These are phyloP conservation scores for Myotis pilosus DNA, from an alignment of 2,797 vertebrate species.

Conservation along the genomic window DNA sequence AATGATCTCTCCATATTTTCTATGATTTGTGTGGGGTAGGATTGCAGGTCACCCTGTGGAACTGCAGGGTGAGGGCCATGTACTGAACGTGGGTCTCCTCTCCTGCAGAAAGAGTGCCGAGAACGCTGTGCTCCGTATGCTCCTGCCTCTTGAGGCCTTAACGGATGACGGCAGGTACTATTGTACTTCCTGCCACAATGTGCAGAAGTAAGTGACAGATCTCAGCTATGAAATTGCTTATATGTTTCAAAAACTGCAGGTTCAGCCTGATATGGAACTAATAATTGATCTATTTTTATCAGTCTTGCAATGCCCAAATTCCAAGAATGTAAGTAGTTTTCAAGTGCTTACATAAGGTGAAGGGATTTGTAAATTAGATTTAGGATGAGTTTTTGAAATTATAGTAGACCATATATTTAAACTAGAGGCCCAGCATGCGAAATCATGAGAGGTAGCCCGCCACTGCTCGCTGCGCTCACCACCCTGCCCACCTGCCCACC, in stretches of 20 bases:
- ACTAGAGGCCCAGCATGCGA: too few species aligned
- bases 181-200: conserved; percentile 92
- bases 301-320: not conserved
- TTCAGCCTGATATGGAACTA: not conserved
- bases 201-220: conserved; percentile 89
- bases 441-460: too few species aligned
- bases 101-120: conserved; percentile 85
- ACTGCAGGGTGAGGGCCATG: not conserved
- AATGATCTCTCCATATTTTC: too few species aligned
- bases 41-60: not conserved
- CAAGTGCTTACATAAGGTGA: not conserved
- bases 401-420: not conserved
- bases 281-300: not conserved
- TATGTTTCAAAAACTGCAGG: conserved; percentile 4
- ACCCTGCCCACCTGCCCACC: too few species aligned
- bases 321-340: not conserved
- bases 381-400: not conserved
- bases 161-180: conserved; percentile 92
- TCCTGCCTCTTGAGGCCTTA: conserved; percentile 91
- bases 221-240: not conserved
- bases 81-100: not conserved
- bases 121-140: conserved; percentile 89
- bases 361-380: conserved; percentile 8
- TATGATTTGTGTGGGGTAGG: not conserved
- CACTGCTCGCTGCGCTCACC: too few species aligned